Conservation (phyloP, 2,113 vertebrate species). For the Micronycteris hirsuta region DNA sequence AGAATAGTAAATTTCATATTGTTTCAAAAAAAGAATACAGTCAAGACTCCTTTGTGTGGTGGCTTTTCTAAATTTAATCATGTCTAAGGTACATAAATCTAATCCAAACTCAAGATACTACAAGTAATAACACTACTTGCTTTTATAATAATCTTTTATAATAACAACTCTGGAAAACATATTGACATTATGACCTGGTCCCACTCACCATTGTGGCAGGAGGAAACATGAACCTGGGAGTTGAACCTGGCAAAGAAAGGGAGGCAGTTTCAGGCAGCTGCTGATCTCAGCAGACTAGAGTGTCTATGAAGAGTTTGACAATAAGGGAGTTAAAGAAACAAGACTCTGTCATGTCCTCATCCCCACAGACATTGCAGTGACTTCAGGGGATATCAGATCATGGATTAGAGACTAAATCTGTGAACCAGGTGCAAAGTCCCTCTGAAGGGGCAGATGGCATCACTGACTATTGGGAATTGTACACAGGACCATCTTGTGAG, state of each 20-base stretch:
- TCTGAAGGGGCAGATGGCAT: not conserved
- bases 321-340: not conserved
- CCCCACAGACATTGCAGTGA: not conserved
- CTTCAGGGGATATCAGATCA: not conserved
- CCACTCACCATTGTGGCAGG: not conserved
- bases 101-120: too few relatives aligned
- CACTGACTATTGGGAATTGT: fast-evolving
- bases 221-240: not conserved
- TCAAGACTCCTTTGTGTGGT: too few relatives aligned
- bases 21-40: not conserved
- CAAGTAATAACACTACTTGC: too few relatives aligned
- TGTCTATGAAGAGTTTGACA: not conserved
- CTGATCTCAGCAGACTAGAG: not conserved
- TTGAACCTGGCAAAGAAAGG: not conserved
- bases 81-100: too few relatives aligned
- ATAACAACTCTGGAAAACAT: too few relatives aligned
- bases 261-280: not conserved
- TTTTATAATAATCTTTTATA: too few relatives aligned
- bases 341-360: not conserved
- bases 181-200: not conserved
- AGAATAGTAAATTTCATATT: not conserved
- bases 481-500: not conserved
- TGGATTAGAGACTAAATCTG: not conserved
- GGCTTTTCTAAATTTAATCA: too few relatives aligned
- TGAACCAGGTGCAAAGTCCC: not conserved